A percentile compares a stretch with the other conserved stretches of the same genome.
These are phyloP conservation scores for Drosophila tanythrix DNA, from an alignment of 2,888 invertebrate species.

Conservation along the genomic window DNA sequence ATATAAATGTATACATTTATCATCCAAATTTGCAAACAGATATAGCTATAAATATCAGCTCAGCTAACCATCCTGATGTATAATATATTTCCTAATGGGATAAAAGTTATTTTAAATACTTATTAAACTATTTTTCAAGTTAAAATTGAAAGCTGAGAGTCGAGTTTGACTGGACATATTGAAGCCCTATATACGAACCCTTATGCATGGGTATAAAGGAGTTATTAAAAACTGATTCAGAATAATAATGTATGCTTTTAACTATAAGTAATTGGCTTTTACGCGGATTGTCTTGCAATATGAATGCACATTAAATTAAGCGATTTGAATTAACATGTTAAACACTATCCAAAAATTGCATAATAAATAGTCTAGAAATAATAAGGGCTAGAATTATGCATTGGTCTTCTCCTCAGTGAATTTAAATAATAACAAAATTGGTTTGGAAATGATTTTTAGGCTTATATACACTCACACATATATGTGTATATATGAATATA, in stretches of 20 bases:
- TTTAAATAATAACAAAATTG: constrained; percentile 4
- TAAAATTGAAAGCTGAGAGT: background rate
- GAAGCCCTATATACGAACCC: background rate
- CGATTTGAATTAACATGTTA: background rate
- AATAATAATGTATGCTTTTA: background rate
- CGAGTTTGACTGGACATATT: background rate
- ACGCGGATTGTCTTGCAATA: background rate
- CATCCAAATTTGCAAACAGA: background rate
- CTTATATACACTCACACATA: background rate
- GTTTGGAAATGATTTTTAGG: background rate
- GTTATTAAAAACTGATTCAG: background rate
- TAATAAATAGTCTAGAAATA: constrained; percentile 2
- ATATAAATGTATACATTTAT: background rate
- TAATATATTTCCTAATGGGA: background rate
- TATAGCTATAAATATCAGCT: background rate
- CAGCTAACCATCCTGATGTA: background rate
- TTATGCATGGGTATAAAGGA: background rate
- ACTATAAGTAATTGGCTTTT: background rate
- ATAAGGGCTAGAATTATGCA: constrained; percentile 2
- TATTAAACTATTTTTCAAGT: background rate
- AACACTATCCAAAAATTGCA: background rate
- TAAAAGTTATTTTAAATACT: background rate
- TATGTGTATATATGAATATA: background rate
- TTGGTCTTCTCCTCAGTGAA: background rate
- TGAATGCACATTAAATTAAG: background rate